These are phyloP conservation scores for Pardalotus punctatus DNA, from an alignment of 2,113 vertebrate species.

Conservation along the genomic window DNA sequence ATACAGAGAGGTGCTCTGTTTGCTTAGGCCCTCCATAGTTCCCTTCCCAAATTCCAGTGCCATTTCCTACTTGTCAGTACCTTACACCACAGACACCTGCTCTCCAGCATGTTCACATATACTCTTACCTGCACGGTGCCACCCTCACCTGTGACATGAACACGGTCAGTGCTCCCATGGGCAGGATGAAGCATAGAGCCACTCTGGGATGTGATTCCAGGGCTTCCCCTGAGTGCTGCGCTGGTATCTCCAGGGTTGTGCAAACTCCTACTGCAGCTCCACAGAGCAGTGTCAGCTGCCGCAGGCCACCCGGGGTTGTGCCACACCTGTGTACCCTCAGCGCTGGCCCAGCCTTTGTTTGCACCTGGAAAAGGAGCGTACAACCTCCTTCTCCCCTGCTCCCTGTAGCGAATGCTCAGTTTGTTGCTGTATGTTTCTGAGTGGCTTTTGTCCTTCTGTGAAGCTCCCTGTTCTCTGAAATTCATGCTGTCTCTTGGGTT, in stretches of 20 bases:
- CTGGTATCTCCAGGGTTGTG: accelerated
- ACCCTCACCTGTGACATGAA: neutral
- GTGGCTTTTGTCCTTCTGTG: constrained; percentile 65
- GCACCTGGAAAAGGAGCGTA: neutral
- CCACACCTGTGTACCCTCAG: neutral
- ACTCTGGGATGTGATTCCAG: accelerated
- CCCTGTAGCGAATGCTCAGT: neutral
- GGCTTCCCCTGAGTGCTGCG: neutral
- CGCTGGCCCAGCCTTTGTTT: neutral
- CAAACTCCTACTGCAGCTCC: neutral
- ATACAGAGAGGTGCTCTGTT: neutral
- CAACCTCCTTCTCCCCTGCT: neutral
- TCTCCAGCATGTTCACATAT: neutral
- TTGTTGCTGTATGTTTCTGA: constrained; percentile 58
- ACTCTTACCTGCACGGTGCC: neutral
- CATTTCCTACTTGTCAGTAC: neutral
- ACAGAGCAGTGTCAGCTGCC: neutral
- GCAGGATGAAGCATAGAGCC: accelerated
- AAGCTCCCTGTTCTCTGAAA: constrained; percentile 66
- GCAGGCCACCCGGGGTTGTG: neutral
- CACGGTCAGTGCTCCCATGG: neutral
- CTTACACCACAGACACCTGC: neutral
- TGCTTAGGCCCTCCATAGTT: neutral
- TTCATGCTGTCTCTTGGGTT: constrained; percentile 66
- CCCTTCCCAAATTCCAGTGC: neutral